Conservation (phyloP, 1,140 invertebrate genomes). For the Pseudomyrmex sp. region DNA sequence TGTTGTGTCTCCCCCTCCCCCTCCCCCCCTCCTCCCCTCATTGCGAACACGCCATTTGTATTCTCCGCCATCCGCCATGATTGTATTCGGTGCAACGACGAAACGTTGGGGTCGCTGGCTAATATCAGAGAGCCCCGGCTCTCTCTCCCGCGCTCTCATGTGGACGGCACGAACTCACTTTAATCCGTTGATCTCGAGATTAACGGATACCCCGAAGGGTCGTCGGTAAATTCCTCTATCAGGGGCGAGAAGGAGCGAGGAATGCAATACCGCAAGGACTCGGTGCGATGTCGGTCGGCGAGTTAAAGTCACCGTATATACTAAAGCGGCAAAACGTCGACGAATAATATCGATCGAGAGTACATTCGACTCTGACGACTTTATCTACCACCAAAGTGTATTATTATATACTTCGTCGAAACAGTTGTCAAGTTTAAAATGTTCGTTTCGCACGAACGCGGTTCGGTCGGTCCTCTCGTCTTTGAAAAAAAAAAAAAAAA, state of each 20-base stretch:
- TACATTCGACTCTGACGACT: constrained; percentile 33
- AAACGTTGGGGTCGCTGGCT: constrained; percentile 38
- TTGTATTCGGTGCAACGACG: constrained; percentile 12
- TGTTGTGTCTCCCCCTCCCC: background rate
- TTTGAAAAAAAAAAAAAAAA: no score
- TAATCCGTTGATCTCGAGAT: constrained; percentile 69
- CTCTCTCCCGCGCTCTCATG: constrained; percentile 21
- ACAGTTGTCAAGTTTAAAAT: no score
- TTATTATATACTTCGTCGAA: no score
- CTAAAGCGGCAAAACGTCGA: constrained; percentile 48
- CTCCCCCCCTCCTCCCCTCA: background rate
- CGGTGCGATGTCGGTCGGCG: constrained; percentile 53
- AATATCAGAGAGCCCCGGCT: constrained; percentile 19
- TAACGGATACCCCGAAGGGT: constrained; percentile 66
- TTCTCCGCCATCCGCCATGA: background rate
- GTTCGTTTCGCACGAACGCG: background rate
- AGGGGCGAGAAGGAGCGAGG: constrained; percentile 61
- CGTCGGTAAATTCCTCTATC: constrained; percentile 67
- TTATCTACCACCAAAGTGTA: background rate
- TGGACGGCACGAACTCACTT: constrained; percentile 63
- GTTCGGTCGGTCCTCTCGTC: background rate
- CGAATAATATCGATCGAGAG: constrained; percentile 37
- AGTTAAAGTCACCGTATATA: constrained; percentile 14
- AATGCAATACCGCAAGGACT: constrained; percentile 68
- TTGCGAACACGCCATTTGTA: constrained; percentile 39